phyloP scores from a whole-genome alignment of 1,140 invertebrate species.

The Aphidius ervi region DNA sequence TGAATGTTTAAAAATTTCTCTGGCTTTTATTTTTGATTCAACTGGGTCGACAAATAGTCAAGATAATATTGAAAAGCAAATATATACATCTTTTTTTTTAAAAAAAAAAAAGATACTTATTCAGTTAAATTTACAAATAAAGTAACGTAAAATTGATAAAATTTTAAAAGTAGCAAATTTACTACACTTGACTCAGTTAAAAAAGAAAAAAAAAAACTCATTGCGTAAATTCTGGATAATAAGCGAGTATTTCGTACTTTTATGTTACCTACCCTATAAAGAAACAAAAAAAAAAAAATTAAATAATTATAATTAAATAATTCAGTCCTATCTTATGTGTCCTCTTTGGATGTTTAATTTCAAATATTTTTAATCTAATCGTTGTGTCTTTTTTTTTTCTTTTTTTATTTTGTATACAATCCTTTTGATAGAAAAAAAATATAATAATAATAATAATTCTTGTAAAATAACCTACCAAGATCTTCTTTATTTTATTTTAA shows the following conservation, averaged over 20 bases:
- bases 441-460: conserved; percentile 18
- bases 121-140: no score
- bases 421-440: background rate
- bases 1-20: no score
- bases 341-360: conserved; percentile 42
- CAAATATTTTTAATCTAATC: conserved; percentile 41
- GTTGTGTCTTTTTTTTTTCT: conserved; percentile 36
- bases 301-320: no score
- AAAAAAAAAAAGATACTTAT: no score
- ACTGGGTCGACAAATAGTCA: no score
- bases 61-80: no score
- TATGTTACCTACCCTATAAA: background rate
- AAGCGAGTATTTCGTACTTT: background rate
- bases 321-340: conserved; percentile 30
- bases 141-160: no score
- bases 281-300: conserved; percentile 7
- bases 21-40: no score
- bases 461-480: background rate
- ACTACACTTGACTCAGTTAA: no score
- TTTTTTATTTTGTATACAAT: background rate
- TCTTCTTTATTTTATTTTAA: no score
- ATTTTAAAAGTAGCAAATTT: no score
- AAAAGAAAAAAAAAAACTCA: background rate
- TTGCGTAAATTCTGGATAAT: background rate
- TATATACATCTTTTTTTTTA: no score